These are phyloP conservation scores for Urophycis tenuis DNA, from an alignment of 2,797 vertebrate species.

Conservation along the genomic window DNA sequence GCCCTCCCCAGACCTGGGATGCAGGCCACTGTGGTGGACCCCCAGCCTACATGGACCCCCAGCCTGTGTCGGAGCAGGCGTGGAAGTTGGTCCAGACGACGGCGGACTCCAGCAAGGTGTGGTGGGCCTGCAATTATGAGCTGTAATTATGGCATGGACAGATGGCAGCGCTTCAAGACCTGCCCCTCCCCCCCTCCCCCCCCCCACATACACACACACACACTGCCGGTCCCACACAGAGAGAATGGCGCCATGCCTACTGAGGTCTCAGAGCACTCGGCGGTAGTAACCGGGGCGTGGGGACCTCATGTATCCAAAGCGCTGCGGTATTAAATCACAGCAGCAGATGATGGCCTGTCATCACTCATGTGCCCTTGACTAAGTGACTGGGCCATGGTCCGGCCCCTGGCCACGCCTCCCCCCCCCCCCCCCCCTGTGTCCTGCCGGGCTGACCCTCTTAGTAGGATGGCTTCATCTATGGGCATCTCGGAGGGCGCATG, in stretches of 20 bases:
- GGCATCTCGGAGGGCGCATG: not conserved
- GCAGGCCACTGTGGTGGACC: constrained; percentile 4
- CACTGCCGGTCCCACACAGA: not conserved
- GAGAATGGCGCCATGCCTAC: not conserved
- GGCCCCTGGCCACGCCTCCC: not conserved
- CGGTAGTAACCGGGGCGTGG: not conserved
- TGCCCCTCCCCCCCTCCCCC: constrained; percentile 37
- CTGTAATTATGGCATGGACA: constrained; percentile 66
- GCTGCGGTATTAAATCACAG: not conserved
- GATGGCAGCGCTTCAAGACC: constrained; percentile 59
- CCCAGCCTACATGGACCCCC: constrained; percentile 21
- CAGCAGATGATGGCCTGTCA: not conserved
- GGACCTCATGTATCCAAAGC: not conserved
- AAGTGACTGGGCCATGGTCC: not conserved
- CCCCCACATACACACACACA: not conserved
- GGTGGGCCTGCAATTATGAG: constrained; percentile 42
- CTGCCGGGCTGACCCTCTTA: not conserved
- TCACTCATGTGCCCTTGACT: not conserved
- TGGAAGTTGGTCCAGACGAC: constrained; percentile 39
- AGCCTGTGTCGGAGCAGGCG: constrained; percentile 30
- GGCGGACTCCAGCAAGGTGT: constrained; percentile 29
- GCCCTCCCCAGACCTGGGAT: constrained; percentile 9
- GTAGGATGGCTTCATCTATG: not conserved
- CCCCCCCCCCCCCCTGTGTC: not conserved
- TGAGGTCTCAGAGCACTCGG: not conserved